Percentiles rank a stretch among this genome's conserved stretches.
These are phyloP conservation scores for Tanytarsus gracilentus DNA, from an alignment of 2,888 invertebrate genomes.

Conservation along the genomic window DNA sequence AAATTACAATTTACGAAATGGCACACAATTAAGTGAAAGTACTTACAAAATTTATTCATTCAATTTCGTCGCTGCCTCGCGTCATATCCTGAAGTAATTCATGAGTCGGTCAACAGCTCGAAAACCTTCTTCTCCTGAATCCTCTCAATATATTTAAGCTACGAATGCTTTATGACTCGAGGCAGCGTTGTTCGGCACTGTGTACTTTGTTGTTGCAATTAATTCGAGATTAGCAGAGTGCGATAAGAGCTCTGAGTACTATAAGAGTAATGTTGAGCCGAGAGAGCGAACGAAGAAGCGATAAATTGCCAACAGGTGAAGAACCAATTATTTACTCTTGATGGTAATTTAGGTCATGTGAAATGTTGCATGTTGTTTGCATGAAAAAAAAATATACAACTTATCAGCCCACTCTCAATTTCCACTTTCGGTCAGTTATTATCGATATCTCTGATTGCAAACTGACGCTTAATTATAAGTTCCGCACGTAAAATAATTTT, in stretches of 20 bases:
- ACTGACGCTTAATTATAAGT: constrained; percentile 10
- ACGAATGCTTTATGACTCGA: no score
- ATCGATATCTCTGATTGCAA: not conserved
- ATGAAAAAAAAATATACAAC: not conserved
- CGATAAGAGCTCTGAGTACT: constrained; percentile 4
- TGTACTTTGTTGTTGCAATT: not conserved
- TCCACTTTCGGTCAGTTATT: constrained; percentile 16
- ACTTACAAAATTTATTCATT: no score
- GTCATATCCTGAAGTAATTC: constrained; percentile 13
- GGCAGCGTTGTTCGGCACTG: not conserved
- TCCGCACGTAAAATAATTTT: no score
- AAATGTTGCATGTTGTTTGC: constrained; percentile 1
- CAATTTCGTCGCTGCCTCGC: no score
- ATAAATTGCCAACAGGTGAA: constrained; percentile 27
- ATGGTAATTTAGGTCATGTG: constrained; percentile 21
- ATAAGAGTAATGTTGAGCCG: no score
- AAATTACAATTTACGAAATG: no score
- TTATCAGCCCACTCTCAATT: constrained; percentile 15
- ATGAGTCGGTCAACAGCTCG: constrained; percentile 13
- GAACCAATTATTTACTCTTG: constrained; percentile 15
- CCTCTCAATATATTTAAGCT: no score
- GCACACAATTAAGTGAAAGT: constrained; percentile 7
- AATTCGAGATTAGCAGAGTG: constrained; percentile 4
- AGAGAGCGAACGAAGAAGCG: no score
- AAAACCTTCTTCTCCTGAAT: not conserved